A percentile compares a stretch with the other conserved stretches of the same genome.
Conservation (phyloP, 92 coral and sea anemone genomes). For the Porites divaricata region DNA sequence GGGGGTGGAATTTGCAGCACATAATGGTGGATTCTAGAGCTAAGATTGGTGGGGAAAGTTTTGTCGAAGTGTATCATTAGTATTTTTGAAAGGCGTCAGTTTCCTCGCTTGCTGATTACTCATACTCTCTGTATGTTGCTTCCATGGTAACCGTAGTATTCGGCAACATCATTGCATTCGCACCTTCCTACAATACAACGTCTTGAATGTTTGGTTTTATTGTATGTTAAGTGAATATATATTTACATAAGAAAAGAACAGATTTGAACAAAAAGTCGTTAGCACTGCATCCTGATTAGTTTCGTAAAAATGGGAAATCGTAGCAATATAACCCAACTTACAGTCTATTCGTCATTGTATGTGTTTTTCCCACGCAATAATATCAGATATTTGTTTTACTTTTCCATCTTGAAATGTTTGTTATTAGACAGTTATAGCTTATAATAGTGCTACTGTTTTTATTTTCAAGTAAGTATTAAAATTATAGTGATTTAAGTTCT, state of each 20-base stretch:
- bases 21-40: no score
- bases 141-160: no score
- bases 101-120: no score
- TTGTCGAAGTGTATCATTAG: no score
- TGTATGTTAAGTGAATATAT: neutral
- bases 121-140: no score
- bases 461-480: no score
- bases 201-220: neutral
- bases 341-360: neutral
- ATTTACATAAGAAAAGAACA: slow-evolving; percentile 22
- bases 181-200: neutral
- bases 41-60: no score
- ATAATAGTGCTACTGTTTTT: neutral
- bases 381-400: neutral
- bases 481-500: neutral
- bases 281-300: neutral
- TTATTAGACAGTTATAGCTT: neutral
- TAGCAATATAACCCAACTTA: neutral
- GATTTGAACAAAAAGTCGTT: neutral
- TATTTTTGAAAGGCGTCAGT: no score
- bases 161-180: no score
- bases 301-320: neutral
- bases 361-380: neutral
- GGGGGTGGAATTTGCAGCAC: no score
- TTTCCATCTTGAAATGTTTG: neutral